phyloP scores from a whole-genome alignment of 2,113 vertebrate species.

The Donacobius atricapilla region DNA sequence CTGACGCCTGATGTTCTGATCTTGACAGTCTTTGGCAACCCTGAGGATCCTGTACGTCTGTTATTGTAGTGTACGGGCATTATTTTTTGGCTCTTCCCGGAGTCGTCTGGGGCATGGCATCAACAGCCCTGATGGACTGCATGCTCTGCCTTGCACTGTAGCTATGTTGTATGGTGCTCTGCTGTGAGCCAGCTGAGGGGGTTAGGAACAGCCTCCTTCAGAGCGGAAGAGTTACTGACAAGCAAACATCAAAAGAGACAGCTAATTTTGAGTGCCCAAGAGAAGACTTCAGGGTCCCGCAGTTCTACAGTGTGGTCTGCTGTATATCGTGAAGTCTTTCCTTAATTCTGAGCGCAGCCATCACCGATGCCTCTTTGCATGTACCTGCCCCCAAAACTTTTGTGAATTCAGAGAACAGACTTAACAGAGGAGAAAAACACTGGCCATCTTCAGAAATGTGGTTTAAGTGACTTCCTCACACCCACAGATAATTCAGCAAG shows the following conservation, averaged over 20 bases:
- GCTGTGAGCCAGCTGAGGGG: background rate
- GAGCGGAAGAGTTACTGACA: background rate
- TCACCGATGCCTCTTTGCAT: background rate
- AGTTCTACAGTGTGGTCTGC: fast-evolving
- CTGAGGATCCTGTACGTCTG: fast-evolving
- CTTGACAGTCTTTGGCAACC: background rate
- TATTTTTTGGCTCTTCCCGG: no score
- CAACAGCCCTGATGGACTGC: background rate
- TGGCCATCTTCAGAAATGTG: background rate
- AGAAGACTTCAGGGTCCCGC: background rate
- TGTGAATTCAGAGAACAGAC: background rate
- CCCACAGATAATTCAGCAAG: background rate
- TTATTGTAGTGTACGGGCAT: fast-evolving
- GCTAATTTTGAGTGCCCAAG: background rate
- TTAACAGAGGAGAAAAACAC: background rate
- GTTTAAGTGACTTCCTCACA: background rate
- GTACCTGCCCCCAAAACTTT: background rate
- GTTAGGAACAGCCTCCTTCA: background rate
- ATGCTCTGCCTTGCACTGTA: fast-evolving
- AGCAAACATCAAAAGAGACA: background rate
- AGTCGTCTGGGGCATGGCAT: fast-evolving
- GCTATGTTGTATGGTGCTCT: background rate
- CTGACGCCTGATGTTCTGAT: background rate
- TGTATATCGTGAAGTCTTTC: background rate
- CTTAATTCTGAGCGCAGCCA: background rate